A percentile compares a stretch with the other conserved stretches of the same genome.
Evolutionary conservation across 2,888 invertebrate species (phyloP).

Genomic region (Branchipolynoe longqiensis): DNA sequence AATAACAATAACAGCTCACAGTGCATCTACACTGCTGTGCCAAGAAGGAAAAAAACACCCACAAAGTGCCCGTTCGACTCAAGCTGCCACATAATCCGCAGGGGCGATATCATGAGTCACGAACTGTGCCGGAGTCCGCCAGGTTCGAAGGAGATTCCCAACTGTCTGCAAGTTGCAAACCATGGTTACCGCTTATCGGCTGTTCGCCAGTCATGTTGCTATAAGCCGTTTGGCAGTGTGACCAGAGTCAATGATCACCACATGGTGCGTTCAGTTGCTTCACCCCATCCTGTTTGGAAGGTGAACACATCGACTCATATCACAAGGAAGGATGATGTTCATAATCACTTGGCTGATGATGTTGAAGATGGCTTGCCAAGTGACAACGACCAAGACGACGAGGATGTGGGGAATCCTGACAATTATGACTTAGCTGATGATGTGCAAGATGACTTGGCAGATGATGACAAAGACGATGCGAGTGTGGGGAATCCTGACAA

Average conservation of each 20-base stretch:
- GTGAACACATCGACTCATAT: not conserved
- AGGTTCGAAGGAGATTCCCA: not conserved
- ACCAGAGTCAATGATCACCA: slow-evolving; percentile 9
- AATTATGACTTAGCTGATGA: too few relatives aligned
- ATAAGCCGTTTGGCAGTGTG: slow-evolving; percentile 1
- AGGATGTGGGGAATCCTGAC: too few relatives aligned
- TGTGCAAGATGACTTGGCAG: too few relatives aligned
- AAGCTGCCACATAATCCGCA: not conserved
- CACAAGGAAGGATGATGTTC: not conserved
- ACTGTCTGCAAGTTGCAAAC: slow-evolving; percentile 6
- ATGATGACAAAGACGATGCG: too few relatives aligned
- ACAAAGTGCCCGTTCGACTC: too few relatives aligned
- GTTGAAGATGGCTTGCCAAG: not conserved
- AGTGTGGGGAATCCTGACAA: too few relatives aligned
- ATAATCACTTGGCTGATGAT: not conserved
- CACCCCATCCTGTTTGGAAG: not conserved
- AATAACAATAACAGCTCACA: too few relatives aligned
- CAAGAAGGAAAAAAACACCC: too few relatives aligned
- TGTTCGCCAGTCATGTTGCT: slow-evolving; percentile 13
- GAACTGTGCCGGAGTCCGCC: not conserved
- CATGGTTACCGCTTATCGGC: slow-evolving; percentile 6
- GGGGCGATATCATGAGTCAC: not conserved
- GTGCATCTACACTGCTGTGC: too few relatives aligned
- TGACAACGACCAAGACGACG: not conserved
- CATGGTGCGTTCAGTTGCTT: slow-evolving; percentile 1